Evolutionary conservation across 2,888 invertebrate genomes (phyloP), one percentile per base, ranked within the genome.

Genomic region (Abscondita cerata): DNA sequence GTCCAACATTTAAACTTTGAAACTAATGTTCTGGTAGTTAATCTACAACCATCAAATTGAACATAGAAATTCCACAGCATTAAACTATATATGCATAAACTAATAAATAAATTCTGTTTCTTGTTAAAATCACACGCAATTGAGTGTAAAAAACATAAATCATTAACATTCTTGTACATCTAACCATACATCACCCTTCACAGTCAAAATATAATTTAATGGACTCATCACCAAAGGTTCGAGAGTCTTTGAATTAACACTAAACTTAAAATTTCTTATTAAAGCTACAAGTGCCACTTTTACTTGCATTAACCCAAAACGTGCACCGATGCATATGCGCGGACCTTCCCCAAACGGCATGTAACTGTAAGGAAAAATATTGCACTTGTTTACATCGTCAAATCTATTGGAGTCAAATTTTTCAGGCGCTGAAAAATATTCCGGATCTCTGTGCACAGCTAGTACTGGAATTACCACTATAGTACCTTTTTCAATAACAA

Each of bases 321-420:
- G 57, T 44, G 68, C 75, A 85, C 85, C 86, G 72, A 85, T 79
- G 70, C 86, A 86, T 74, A 83, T 82, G 64, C 84, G 78, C 3
- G 85, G 85, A 0, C 85, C 86, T 73, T 84, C 85, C 1, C 85
- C 85, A 71, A 85, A 85, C 0, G 86, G 85, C 78, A 85, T 79
- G 81, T 83, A 85, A 57, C 82, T 80, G 64, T 81, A 84, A 0
- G 81, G 81, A 47, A 84, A 84, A 44, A 86, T 75, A 36, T 78
- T 80, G 0, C 82, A 79, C 64, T 84, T 85, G 31, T 83, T 83
- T 57, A 84, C 83, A 2, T 81, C 76, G 0, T 81, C 74, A 75
- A 88, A 89, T 63, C 88, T 8, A 41, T 62, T 59, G 1, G 59
- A 62, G 15, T 59, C 62, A 16, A 65, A 65, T n/a, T 46, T 52